Base-by-base conservation (phyloP, 1,140 invertebrate genomes). In the Aphaenogaster floridana region DNA sequence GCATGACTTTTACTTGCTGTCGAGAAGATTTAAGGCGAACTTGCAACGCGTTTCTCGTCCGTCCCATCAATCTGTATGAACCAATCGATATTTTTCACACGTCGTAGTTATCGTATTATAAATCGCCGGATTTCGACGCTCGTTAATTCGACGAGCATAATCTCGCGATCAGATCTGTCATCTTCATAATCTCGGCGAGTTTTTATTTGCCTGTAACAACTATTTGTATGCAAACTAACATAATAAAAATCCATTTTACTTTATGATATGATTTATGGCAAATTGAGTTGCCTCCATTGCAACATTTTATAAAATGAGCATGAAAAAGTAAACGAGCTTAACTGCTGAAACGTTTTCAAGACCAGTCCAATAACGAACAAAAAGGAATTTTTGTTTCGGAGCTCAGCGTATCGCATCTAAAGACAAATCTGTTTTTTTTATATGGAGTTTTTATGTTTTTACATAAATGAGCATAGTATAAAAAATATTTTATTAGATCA, bases 21-120 rank as follows among this genome's bases (percentile, higher is more conserved):
- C 69, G 86, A 50, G 9, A 50, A 48, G 57, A 54, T 80, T 91
- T 77, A 76, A 91, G 45, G 15, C 48, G n/a, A 77, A 28, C 68
- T 71, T 87, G 54, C 69, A 78, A 84, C 77, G 64, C 83, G 61
- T 68, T 66, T 86, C 86, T 57, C 68, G 80, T 66, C 52, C 50
- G 61, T 68, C 42, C n/a, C 77, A 84, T 84, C 80, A 84, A 84
- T 84, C 69, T 48, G 80, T 48, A 74, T 21, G 54, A 50, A 34
- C 54, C 42, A 8, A 68, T 80, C 54, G 54, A 84, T 76, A 84
- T 84, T 84, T 84, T 28, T 84, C 69, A 36, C 54, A 76, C 54
- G 42, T 48, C 52, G 28, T 66, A 79, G 72, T 63, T 45, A 78
- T 86, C 74, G 36, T 52, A 80, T 80, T 86, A 79, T 78, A 86